Percentiles rank a stretch among this genome's conserved stretches.
Evolutionary conservation across 1,140 invertebrate species (phyloP).

Genomic region (Campoletis sonorensis): DNA sequence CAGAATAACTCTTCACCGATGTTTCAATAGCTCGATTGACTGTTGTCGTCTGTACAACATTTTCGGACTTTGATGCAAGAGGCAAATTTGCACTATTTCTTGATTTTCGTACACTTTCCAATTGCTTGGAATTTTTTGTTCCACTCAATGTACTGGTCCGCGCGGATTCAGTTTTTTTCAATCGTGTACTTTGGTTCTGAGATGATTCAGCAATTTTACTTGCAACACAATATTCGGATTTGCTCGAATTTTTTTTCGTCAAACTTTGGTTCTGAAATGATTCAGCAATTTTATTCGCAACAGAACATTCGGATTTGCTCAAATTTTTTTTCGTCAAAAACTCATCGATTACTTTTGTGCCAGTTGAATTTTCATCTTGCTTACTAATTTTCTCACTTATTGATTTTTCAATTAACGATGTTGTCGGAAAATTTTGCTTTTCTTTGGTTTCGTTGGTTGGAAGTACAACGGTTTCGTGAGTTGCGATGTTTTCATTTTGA

Average conservation of each 20-base stretch:
- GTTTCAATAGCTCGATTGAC: not conserved
- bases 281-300: not conserved
- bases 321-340: constrained; percentile 8
- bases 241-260: constrained; percentile 30
- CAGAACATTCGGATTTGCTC: constrained; percentile 7
- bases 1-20: not conserved
- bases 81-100: not conserved
- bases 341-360: constrained; percentile 6
- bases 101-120: not conserved
- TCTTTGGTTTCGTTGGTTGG: constrained; percentile 12
- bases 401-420: not conserved
- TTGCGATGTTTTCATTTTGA: not conserved
- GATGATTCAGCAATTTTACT: not conserved
- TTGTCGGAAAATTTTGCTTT: constrained; percentile 1
- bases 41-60: not conserved
- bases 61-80: no score
- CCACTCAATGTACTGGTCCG: not conserved
- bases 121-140: not conserved
- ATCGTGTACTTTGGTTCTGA: not conserved
- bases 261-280: no score
- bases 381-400: not conserved
- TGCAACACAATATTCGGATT: not conserved
- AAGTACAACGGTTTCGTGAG: constrained; percentile 17
- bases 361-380: not conserved
- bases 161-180: constrained; percentile 1